A percentile compares a stretch with the other conserved stretches of the same genome.
Evolutionary conservation across 2,113 vertebrate genomes (phyloP).

Genomic region (Chaetops frenatus): DNA sequence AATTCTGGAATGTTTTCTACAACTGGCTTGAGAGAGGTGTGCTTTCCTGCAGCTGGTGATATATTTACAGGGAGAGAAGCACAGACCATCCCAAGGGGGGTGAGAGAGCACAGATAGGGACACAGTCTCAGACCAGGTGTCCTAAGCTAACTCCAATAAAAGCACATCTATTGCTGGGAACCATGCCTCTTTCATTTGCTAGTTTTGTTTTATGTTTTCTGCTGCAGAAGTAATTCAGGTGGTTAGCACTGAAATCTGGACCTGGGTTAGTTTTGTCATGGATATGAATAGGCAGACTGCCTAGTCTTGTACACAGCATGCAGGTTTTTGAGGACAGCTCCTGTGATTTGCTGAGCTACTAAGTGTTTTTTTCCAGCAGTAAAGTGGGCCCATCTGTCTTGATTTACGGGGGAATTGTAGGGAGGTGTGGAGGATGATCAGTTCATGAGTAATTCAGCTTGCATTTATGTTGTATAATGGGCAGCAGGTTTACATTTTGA

Average conservation of each 20-base stretch:
- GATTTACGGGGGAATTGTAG: background rate
- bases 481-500: background rate
- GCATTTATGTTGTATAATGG: background rate
- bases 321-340: background rate
- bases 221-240: background rate
- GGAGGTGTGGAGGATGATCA: background rate
- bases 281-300: background rate
- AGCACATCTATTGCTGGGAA: background rate
- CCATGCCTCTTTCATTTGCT: background rate
- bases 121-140: background rate
- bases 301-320: background rate
- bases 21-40: background rate
- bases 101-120: background rate
- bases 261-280: background rate
- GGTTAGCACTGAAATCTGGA: background rate
- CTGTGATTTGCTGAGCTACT: background rate
- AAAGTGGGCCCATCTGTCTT: background rate
- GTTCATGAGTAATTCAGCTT: background rate
- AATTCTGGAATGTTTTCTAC: background rate
- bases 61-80: background rate
- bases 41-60: background rate
- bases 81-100: background rate
- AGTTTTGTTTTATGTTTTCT: background rate
- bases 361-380: background rate
- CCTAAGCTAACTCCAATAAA: background rate